Conservation (phyloP, 2,797 vertebrate genomes). For the Characodon lateralis region DNA sequence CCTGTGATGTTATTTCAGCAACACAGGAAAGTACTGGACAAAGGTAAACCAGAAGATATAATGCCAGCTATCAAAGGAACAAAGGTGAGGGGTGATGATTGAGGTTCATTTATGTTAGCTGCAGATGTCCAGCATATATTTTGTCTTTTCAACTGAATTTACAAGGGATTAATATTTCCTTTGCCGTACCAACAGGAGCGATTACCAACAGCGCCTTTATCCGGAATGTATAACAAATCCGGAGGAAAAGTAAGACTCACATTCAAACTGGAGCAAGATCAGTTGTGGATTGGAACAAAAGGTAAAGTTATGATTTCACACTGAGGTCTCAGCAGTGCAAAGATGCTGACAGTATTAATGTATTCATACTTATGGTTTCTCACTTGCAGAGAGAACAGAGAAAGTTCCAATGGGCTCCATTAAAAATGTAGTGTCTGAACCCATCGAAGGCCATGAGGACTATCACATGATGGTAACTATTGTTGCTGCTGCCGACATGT, state of each 20-base stretch:
- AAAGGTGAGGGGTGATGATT: conserved; percentile 83
- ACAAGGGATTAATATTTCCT: conserved; percentile 16
- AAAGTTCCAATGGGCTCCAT: conserved; percentile 99
- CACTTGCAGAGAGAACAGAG: conserved; percentile 93
- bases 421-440: conserved; percentile 98
- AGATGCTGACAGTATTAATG: neutral
- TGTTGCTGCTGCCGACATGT: neutral
- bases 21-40: conserved; percentile 99
- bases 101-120: neutral
- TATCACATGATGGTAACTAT: conserved; percentile 98
- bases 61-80: conserved; percentile 94
- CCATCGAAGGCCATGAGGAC: conserved; percentile 97
- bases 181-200: conserved; percentile 84
- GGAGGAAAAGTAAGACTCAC: conserved; percentile 98
- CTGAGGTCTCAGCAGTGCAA: neutral
- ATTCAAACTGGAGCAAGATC: conserved; percentile 99
- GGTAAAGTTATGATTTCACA: conserved; percentile 76
- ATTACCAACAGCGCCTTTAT: conserved; percentile 95
- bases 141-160: neutral
- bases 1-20: conserved; percentile 83
- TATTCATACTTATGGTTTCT: conserved; percentile 21
- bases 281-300: conserved; percentile 99
- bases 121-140: neutral
- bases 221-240: conserved; percentile 99
- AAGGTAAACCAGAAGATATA: conserved; percentile 99